Evolutionary conservation across 1,140 invertebrate species (phyloP).

Genomic region (Globodera ellingtonae): DNA sequence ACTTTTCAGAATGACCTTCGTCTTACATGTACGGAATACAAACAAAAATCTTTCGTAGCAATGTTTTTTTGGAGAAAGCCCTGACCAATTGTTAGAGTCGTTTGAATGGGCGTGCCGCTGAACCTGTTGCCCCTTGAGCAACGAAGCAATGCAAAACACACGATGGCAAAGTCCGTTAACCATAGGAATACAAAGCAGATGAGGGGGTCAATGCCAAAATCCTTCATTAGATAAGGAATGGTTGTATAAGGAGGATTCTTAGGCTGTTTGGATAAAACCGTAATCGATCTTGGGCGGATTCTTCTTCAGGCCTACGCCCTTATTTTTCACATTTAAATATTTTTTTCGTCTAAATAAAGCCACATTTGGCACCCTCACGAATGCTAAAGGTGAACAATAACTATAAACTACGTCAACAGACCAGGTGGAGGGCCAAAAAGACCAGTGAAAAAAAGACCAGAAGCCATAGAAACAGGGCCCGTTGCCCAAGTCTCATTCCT

Average conservation of each 20-base stretch:
- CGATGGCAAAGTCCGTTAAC: not conserved
- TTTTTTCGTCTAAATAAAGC: not conserved
- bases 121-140: not conserved
- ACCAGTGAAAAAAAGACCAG: not conserved
- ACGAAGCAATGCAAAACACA: not conserved
- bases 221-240: not conserved
- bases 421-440: conserved; percentile 7
- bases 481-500: not conserved
- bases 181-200: not conserved
- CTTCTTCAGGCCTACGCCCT: not conserved
- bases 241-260: not conserved
- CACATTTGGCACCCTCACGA: too few relatives aligned
- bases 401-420: not conserved
- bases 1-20: too few relatives aligned
- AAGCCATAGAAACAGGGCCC: not conserved
- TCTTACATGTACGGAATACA: too few relatives aligned
- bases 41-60: not conserved
- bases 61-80: not conserved
- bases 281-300: too few relatives aligned
- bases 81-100: not conserved
- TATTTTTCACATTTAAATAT: not conserved
- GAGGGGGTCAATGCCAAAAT: not conserved
- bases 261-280: too few relatives aligned
- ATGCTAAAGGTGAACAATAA: too few relatives aligned
- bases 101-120: not conserved